Percentiles rank a stretch among this genome's conserved stretches.
Evolutionary conservation across 2,797 vertebrate genomes (phyloP).

Genomic region (Halcyon chelicuti): DNA sequence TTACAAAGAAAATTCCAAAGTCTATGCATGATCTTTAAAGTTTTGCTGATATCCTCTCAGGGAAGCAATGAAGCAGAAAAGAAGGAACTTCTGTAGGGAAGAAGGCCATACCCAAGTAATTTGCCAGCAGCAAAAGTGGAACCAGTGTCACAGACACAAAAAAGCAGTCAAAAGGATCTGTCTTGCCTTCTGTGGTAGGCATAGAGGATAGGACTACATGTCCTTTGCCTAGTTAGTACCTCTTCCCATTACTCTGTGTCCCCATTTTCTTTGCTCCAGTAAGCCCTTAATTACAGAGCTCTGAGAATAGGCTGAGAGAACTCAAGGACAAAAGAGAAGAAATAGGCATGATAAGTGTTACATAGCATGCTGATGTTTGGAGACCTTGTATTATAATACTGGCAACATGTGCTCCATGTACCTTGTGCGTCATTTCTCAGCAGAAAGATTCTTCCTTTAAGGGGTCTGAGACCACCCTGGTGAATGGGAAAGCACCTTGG

Average conservation of each 20-base stretch:
- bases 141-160: neutral
- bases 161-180: neutral
- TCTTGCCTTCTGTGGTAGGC: neutral
- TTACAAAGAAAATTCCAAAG: neutral
- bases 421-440: neutral
- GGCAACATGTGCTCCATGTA: neutral
- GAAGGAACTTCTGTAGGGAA: neutral
- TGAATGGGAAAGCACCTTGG: neutral
- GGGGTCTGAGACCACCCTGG: conserved; percentile 54
- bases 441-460: conserved; percentile 46
- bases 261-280: neutral
- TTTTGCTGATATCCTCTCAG: neutral
- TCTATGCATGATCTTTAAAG: neutral
- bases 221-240: neutral
- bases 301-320: neutral
- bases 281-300: neutral
- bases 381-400: neutral
- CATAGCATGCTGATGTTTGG: neutral
- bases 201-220: neutral
- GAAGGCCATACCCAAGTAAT: neutral
- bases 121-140: neutral
- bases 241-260: neutral
- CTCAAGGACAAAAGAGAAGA: neutral
- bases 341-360: neutral
- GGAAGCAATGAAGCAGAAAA: neutral